Conservation (phyloP, 2,888 invertebrate species). For the Lithodes maja region DNA sequence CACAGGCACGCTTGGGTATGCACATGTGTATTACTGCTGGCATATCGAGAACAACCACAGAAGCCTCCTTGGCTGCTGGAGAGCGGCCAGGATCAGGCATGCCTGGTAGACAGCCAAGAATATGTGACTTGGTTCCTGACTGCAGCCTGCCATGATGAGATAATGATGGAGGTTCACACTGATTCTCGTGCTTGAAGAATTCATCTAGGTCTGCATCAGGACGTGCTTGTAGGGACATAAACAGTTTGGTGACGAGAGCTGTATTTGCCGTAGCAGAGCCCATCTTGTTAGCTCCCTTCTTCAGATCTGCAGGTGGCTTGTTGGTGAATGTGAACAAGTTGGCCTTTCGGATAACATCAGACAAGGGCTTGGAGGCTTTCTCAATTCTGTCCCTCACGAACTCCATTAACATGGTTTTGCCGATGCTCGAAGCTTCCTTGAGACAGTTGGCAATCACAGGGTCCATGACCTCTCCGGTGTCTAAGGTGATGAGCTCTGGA, state of each 20-base stretch:
- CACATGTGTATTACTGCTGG: not conserved
- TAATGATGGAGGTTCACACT: not conserved
- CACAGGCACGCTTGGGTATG: constrained; percentile 1
- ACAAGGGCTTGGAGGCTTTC: constrained; percentile 7
- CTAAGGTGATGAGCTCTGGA: not conserved
- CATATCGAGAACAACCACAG: constrained; percentile 6
- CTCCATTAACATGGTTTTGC: not conserved
- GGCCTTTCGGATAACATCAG: not conserved
- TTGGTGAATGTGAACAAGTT: constrained; percentile 21
- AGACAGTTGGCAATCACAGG: not conserved
- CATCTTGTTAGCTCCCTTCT: constrained; percentile 12
- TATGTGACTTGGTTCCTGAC: constrained; percentile 6
- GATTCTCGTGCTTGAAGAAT: constrained; percentile 20
- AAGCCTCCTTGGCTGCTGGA: constrained; percentile 12
- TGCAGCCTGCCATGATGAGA: not conserved
- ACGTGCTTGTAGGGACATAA: constrained; percentile 13
- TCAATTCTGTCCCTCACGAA: not conserved
- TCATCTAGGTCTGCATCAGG: constrained; percentile 11
- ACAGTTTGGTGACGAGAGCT: constrained; percentile 12
- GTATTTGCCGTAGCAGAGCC: constrained; percentile 10
- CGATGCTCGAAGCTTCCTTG: not conserved
- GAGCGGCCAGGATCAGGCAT: constrained; percentile 23
- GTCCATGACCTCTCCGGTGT: not conserved
- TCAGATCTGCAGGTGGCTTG: constrained; percentile 11
- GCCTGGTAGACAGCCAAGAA: constrained; percentile 6